Conservation (phyloP, 2,113 vertebrate species). For the Dasyornis broadbenti region DNA sequence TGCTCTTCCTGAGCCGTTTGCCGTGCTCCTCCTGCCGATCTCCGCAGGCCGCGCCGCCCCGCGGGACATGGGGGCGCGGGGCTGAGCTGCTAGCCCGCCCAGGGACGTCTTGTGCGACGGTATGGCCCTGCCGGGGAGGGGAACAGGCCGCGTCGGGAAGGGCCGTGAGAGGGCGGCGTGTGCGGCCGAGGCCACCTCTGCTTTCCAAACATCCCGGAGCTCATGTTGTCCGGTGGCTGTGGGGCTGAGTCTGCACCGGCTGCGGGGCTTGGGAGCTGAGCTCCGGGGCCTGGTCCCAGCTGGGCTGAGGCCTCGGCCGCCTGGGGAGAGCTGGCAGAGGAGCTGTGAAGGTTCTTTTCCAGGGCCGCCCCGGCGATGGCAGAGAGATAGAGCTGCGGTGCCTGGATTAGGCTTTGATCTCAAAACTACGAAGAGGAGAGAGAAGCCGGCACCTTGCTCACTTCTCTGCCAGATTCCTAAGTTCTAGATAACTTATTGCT, state of each 20-base stretch:
- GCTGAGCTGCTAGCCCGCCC: not conserved
- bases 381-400: rapidly evolving
- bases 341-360: not conserved
- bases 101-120: not conserved
- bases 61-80: not conserved
- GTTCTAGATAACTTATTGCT: not conserved
- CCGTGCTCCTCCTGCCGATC: rapidly evolving
- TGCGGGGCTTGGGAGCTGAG: not conserved
- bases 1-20: not conserved
- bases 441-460: not conserved
- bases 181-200: not conserved
- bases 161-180: not conserved
- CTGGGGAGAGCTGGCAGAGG: not conserved
- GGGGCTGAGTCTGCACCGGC: not conserved
- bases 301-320: not conserved
- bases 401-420: too few species aligned
- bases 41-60: not conserved
- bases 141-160: not conserved
- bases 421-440: rapidly evolving
- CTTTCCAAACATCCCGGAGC: rapidly evolving
- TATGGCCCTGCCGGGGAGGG: not conserved
- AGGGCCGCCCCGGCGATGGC: not conserved
- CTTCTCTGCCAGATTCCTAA: not conserved
- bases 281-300: not conserved
- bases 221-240: rapidly evolving